Conservation (phyloP, 1,140 invertebrate species). For the Drosophila ambigua region DNA sequence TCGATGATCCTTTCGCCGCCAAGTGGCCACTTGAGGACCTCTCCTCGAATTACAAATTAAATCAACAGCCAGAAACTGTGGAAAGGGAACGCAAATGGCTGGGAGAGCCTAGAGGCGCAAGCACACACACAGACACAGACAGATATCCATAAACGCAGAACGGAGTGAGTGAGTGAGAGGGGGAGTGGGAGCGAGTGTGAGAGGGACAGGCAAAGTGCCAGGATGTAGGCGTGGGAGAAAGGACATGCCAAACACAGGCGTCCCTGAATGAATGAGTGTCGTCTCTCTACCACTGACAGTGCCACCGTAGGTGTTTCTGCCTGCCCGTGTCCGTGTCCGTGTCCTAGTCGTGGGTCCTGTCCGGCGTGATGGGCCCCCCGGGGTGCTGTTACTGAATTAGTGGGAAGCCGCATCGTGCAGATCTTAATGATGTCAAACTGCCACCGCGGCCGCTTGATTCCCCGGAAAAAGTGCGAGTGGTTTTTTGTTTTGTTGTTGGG, state of each 20-base stretch:
- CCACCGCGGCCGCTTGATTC: slow-evolving; percentile 64
- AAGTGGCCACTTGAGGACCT: slow-evolving; percentile 69
- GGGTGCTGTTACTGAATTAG: slow-evolving; percentile 79
- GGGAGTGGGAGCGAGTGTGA: neutral
- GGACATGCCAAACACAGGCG: slow-evolving; percentile 65
- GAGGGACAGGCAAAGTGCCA: slow-evolving; percentile 19
- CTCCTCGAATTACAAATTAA: slow-evolving; percentile 78
- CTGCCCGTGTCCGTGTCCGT: neutral
- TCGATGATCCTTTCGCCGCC: slow-evolving; percentile 40
- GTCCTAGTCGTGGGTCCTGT: slow-evolving; percentile 22
- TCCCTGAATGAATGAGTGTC: slow-evolving; percentile 36
- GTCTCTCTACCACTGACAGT: slow-evolving; percentile 2
- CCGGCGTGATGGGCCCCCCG: slow-evolving; percentile 48
- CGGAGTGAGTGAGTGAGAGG: neutral
- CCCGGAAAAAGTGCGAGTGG: slow-evolving; percentile 52
- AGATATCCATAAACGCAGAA: neutral
- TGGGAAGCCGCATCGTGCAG: slow-evolving; percentile 63
- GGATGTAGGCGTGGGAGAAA: slow-evolving; percentile 52
- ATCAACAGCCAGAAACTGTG: slow-evolving; percentile 64
- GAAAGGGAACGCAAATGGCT: slow-evolving; percentile 31
- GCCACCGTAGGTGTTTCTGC: slow-evolving; percentile 21
- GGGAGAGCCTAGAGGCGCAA: slow-evolving; percentile 19
- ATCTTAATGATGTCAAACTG: slow-evolving; percentile 75
- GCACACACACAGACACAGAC: slow-evolving; percentile 12
- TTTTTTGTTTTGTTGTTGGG: slow-evolving; percentile 19